Conservation (phyloP, 2,797 vertebrate genomes). For the Bradypodion pumilum region DNA sequence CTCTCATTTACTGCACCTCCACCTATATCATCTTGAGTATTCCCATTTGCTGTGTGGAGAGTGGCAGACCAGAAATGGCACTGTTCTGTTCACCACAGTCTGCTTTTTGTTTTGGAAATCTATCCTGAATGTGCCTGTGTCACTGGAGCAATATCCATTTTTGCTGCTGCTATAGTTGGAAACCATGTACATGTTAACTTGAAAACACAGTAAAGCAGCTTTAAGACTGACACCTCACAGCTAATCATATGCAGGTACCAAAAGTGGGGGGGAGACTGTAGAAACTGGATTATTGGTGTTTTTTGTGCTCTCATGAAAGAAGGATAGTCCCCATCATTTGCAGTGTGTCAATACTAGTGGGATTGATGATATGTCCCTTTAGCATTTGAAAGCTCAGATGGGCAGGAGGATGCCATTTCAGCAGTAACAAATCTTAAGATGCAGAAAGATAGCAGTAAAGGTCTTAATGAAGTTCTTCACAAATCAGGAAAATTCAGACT, state of each 20-base stretch:
- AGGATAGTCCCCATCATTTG: not conserved
- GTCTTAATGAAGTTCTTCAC: not conserved
- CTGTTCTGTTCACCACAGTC: not conserved
- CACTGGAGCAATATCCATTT: not conserved
- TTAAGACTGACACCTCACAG: not conserved
- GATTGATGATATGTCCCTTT: not conserved
- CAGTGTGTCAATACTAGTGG: not conserved
- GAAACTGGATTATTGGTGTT: not conserved
- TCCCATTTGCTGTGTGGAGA: constrained; percentile 1
- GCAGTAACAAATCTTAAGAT: not conserved
- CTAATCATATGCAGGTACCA: not conserved
- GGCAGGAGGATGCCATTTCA: not conserved
- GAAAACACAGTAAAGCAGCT: not conserved
- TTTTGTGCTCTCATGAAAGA: not conserved
- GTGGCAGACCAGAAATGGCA: constrained; percentile 4
- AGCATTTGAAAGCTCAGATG: not conserved
- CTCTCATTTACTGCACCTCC: constrained; percentile 4
- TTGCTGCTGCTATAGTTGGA: constrained; percentile 5
- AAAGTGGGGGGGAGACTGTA: no score
- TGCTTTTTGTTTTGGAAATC: not conserved
- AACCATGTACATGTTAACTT: not conserved
- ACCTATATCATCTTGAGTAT: not conserved
- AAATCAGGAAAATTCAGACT: not conserved
- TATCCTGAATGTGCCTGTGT: not conserved
- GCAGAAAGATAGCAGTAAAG: not conserved